Percentiles rank a stretch among this genome's conserved stretches.
phyloP scores from a whole-genome alignment of 2,888 invertebrate genomes.

The Taphrorychus bicolor region DNA sequence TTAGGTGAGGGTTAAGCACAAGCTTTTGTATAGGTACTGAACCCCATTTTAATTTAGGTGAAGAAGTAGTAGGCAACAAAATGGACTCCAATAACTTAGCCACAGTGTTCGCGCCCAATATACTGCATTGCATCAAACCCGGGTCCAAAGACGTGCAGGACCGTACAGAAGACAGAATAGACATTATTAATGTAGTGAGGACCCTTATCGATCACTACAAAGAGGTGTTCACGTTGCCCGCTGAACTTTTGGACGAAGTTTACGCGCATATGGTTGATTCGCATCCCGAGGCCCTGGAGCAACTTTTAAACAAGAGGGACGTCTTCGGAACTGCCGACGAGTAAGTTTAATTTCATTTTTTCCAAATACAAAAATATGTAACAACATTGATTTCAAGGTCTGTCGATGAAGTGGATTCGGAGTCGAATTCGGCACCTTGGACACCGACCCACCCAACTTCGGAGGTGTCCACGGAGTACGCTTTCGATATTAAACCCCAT shows the following conservation, averaged over 20 bases:
- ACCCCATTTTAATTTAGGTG: conserved; percentile 57
- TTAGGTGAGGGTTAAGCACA: too few species aligned
- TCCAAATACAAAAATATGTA: too few species aligned
- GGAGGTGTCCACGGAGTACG: conserved; percentile 49
- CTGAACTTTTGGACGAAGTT: conserved; percentile 85
- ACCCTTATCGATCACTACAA: conserved; percentile 76
- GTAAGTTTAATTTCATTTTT: conserved; percentile 51
- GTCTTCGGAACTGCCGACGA: conserved; percentile 58
- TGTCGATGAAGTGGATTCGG: conserved; percentile 60
- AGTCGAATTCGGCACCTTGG: conserved; percentile 59
- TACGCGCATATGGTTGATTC: conserved; percentile 86
- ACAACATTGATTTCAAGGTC: too few species aligned
- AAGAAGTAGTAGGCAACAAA: conserved; percentile 79
- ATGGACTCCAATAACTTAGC: conserved; percentile 94
- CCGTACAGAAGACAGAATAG: conserved; percentile 80
- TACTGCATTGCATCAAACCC: conserved; percentile 80
- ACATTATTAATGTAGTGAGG: conserved; percentile 90
- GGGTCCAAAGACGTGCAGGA: conserved; percentile 62
- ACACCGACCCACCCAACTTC: conserved; percentile 53
- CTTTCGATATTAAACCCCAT: conserved; percentile 44
- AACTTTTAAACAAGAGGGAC: conserved; percentile 63
- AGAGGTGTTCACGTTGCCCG: conserved; percentile 77
- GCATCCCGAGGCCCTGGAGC: conserved; percentile 82
- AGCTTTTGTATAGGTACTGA: too few species aligned
- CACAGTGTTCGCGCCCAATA: conserved; percentile 93